These are phyloP conservation scores for Lasioglossum albipes DNA, from an alignment of 1,140 invertebrate genomes.

Conservation along the genomic window DNA sequence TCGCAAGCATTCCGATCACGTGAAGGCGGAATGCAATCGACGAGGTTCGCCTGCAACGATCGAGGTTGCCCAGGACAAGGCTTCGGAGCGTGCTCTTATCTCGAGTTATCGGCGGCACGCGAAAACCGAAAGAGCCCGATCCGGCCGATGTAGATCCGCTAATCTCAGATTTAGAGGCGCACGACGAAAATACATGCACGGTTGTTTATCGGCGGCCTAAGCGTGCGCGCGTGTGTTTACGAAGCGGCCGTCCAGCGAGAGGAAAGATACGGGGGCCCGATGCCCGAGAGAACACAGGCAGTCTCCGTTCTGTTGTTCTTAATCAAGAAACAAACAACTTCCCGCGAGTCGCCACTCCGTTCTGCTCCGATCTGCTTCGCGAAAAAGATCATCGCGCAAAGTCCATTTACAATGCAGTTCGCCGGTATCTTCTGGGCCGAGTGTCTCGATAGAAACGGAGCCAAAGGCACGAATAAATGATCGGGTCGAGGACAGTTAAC, in stretches of 20 bases:
- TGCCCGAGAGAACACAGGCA: background rate
- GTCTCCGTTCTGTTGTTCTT: constrained; percentile 23
- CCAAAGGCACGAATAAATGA: too few relatives aligned
- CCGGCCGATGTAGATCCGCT: background rate
- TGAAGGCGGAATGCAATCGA: too few relatives aligned
- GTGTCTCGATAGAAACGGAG: background rate
- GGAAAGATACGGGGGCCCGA: constrained; percentile 6
- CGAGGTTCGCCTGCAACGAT: too few relatives aligned
- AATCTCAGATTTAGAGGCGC: constrained; percentile 6
- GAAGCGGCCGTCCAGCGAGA: background rate
- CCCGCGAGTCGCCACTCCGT: background rate
- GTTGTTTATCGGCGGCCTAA: constrained; percentile 13
- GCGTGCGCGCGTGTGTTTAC: background rate
- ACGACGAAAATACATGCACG: constrained; percentile 23
- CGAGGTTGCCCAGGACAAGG: too few relatives aligned
- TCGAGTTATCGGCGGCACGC: background rate
- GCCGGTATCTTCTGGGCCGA: background rate
- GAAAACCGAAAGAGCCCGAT: background rate
- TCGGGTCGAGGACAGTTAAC: too few relatives aligned
- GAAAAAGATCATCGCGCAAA: constrained; percentile 25
- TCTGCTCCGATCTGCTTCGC: background rate
- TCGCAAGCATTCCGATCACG: too few relatives aligned
- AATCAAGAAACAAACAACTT: constrained; percentile 32
- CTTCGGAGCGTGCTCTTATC: too few relatives aligned
- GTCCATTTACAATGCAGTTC: constrained; percentile 17